phyloP scores from a whole-genome alignment of 92 coral and sea anemone species.

The Metridium senile region DNA sequence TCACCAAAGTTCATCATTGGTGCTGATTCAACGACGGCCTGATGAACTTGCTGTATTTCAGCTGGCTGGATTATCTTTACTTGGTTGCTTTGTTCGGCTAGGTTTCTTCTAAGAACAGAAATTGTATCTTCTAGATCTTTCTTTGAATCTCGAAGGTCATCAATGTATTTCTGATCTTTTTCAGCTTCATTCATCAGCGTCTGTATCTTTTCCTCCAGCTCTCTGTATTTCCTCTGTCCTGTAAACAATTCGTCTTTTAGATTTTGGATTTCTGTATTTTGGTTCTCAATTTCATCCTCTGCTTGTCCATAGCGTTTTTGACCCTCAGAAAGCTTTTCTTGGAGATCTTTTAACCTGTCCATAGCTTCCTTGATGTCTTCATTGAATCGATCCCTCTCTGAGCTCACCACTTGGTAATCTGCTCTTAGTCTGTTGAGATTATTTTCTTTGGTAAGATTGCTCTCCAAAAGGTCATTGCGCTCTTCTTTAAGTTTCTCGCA shows the following conservation, averaged over 20 bases:
- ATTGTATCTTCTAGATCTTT: slow-evolving; percentile 56
- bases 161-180: slow-evolving; percentile 63
- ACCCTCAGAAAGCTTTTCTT: slow-evolving; percentile 52
- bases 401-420: slow-evolving; percentile 50
- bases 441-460: slow-evolving; percentile 47
- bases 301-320: slow-evolving; percentile 32
- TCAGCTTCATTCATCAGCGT: slow-evolving; percentile 57
- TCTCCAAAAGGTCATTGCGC: slow-evolving; percentile 50
- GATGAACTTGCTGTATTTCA: slow-evolving; percentile 65
- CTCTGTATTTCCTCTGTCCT: slow-evolving; percentile 39
- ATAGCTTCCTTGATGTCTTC: slow-evolving; percentile 57
- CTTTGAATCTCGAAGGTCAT: slow-evolving; percentile 54
- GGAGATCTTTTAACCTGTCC: slow-evolving; percentile 65
- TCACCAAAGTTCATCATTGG: slow-evolving; percentile 77
- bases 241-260: slow-evolving; percentile 51
- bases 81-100: slow-evolving; percentile 68
- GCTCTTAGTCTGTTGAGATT: slow-evolving; percentile 48
- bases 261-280: slow-evolving; percentile 56
- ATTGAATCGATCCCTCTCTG: slow-evolving; percentile 66
- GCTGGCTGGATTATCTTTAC: slow-evolving; percentile 59
- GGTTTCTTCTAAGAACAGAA: slow-evolving; percentile 58
- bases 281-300: slow-evolving; percentile 69
- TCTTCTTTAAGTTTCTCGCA: slow-evolving; percentile 69
- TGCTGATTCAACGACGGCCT: slow-evolving; percentile 60
- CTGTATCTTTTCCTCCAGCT: slow-evolving; percentile 71